Evolutionary conservation across 2,797 vertebrate species (phyloP), one percentile per base, ranked within the genome.

Genomic region (Huso huso): DNA sequence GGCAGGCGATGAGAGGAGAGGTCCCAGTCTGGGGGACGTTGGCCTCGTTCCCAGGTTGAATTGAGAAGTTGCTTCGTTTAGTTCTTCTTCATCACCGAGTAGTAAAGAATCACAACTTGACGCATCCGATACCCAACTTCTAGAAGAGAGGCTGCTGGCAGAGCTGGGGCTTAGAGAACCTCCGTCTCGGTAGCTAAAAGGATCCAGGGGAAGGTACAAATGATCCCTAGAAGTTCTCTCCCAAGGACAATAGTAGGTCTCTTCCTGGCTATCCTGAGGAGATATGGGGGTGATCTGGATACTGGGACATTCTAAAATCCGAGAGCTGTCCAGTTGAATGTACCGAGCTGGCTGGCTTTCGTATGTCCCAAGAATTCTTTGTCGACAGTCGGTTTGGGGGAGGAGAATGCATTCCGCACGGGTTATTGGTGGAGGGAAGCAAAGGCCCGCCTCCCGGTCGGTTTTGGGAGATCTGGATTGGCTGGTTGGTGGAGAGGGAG

Each of bases 281-380:
- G 94, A 94, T 78, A 96, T 95, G 73, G 94, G 94, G 71, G 94
- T 96, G 72, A 96, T 96, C 79, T 94, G 94, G 76, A 96, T 96
- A 77, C 94, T 96, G 4, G 94, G 94, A 66, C 94, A 96, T 72
- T 96, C 93, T 3, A 96, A 83, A 61, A 95, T 89, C 15, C 91
- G 86, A 63, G 92, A 91, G 67, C 90, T 37, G 37, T 37, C 37
- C 37, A 37, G 37, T 37, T 37, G 37, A 37, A 95, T 88, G 1
- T 91, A 94, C 51, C 93, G 88, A 0, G 93, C 93, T 0, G 93
- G 94, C 67, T 95, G 90, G 75, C 93, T 95, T 81, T 94, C 91
- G 7, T 92, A 95, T 48, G 94, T 95, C 72, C 93, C 93, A 88
- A 93, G 78, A 91, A 89, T 74, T 94, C 89, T 72, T 87, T 79